Conservation (phyloP, 2,797 vertebrate species). For the Psittacula echo region DNA sequence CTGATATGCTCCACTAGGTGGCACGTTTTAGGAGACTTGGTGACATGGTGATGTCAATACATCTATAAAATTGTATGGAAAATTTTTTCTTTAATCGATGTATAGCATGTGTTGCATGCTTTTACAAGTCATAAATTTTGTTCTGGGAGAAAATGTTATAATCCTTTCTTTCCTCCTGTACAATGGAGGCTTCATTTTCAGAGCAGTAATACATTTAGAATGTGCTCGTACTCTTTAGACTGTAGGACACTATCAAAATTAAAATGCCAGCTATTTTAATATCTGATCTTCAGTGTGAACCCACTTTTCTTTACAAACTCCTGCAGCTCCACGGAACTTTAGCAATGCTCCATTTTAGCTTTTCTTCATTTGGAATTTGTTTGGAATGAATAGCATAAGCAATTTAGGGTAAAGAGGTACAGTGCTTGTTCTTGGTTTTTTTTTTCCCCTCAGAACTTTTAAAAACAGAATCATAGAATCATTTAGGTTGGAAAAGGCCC, state of each 20-base stretch:
- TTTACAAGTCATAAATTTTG: background rate
- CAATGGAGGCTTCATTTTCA: background rate
- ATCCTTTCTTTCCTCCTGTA: background rate
- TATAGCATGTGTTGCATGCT: background rate
- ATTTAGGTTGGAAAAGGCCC: background rate
- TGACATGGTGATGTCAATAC: background rate
- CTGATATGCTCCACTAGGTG: slow-evolving; percentile 39
- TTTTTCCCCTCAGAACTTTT: background rate
- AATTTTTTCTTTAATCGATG: background rate
- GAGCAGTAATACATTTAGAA: background rate
- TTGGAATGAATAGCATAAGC: background rate
- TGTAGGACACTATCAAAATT: background rate
- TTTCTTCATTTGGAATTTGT: background rate
- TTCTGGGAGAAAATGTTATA: background rate
- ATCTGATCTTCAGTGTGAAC: background rate
- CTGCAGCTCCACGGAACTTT: background rate
- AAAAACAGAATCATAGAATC: background rate
- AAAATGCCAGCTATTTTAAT: slow-evolving; percentile 13
- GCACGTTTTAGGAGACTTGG: slow-evolving; percentile 39
- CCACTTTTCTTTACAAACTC: background rate
- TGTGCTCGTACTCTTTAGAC: background rate
- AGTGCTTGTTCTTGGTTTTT: background rate
- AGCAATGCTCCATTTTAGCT: background rate
- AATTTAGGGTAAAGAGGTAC: background rate
- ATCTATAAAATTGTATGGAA: background rate